A percentile compares a stretch with the other conserved stretches of the same genome.
These are phyloP conservation scores for Sphaerophoria rueppellii DNA, from an alignment of 2,888 invertebrate species.

Conservation along the genomic window DNA sequence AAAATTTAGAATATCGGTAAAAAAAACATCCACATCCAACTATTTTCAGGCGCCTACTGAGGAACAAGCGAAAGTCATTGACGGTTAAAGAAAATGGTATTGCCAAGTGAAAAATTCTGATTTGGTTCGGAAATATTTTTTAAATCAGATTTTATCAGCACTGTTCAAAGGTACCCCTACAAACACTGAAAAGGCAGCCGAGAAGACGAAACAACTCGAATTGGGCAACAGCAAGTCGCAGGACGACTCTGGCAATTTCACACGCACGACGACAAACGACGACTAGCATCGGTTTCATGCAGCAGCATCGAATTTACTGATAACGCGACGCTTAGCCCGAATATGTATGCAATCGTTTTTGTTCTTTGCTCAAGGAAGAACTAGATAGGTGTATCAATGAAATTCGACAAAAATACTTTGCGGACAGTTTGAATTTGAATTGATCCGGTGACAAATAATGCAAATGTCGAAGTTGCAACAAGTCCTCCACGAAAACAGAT, in stretches of 20 bases:
- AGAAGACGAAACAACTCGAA: conserved; percentile 75
- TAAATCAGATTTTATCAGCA: too few relatives aligned
- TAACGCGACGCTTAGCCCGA: conserved; percentile 78
- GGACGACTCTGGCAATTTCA: conserved; percentile 81
- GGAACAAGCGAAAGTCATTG: too few relatives aligned
- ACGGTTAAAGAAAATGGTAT: too few relatives aligned
- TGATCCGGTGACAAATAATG: too few relatives aligned
- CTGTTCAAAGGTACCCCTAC: too few relatives aligned
- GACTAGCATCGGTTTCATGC: conserved; percentile 76
- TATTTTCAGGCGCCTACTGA: too few relatives aligned
- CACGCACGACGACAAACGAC: conserved; percentile 77
- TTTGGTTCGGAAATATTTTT: too few relatives aligned
- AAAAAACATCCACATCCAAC: too few relatives aligned
- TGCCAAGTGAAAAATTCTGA: too few relatives aligned
- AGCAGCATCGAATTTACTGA: conserved; percentile 78
- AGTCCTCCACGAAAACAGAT: conserved; percentile 10
- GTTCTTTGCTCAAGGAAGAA: conserved; percentile 90
- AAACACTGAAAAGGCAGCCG: conserved; percentile 78
- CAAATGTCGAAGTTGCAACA: too few relatives aligned
- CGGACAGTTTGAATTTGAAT: conserved; percentile 66
- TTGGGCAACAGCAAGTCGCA: conserved; percentile 65
- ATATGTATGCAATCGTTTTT: conserved; percentile 88
- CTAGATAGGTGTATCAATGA: conserved; percentile 90
- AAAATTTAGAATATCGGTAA: too few relatives aligned
- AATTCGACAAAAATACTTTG: conserved; percentile 76